These are phyloP conservation scores for Euleptes europaea DNA, from an alignment of 2,113 vertebrate genomes.

Conservation along the genomic window DNA sequence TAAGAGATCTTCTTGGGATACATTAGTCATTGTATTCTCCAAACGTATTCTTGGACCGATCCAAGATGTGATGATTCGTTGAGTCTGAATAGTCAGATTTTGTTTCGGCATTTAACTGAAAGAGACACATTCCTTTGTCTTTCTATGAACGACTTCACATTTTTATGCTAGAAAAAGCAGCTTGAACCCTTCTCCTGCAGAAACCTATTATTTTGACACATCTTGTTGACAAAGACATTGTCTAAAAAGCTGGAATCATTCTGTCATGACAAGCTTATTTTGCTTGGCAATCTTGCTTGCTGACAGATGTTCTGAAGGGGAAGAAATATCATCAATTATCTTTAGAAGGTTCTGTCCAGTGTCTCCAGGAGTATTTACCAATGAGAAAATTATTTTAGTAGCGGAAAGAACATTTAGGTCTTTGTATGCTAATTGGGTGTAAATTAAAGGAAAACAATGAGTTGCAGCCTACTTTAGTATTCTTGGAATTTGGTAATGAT, in stretches of 20 bases:
- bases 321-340: constrained; percentile 64
- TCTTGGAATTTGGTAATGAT: neutral
- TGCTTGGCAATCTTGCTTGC: constrained; percentile 65
- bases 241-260: constrained; percentile 71
- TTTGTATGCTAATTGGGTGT: constrained; percentile 45
- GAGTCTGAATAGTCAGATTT: neutral
- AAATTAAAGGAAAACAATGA: constrained; percentile 49
- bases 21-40: too few relatives aligned
- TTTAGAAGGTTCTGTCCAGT: constrained; percentile 49
- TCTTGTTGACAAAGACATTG: constrained; percentile 71
- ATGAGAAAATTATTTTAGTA: constrained; percentile 55
- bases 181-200: constrained; percentile 55
- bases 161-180: constrained; percentile 60
- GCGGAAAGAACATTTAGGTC: constrained; percentile 48
- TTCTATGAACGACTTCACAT: constrained; percentile 35
- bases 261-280: constrained; percentile 68
- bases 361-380: constrained; percentile 44
- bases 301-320: constrained; percentile 66
- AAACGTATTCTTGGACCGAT: too few relatives aligned
- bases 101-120: constrained; percentile 32
- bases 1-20: too few relatives aligned
- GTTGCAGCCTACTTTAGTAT: neutral
- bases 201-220: constrained; percentile 72
- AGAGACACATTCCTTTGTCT: constrained; percentile 36
- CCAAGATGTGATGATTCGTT: neutral